Conservation (phyloP, 37 sponge, comb jelly and placozoan genomes). For the Hexactinellida sp. region DNA sequence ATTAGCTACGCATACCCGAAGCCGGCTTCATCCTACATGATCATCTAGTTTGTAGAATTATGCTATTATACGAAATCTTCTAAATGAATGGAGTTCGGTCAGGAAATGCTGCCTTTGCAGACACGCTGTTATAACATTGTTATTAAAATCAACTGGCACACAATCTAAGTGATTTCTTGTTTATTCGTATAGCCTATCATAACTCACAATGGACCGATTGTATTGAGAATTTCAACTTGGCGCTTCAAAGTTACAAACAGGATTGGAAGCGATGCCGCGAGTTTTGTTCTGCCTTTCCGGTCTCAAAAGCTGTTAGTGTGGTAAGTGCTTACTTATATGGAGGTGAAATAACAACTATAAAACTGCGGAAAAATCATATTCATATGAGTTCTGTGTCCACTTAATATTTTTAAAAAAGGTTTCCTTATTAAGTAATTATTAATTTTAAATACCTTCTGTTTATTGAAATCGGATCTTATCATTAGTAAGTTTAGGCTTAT, state of each 20-base stretch:
- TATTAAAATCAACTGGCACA: no score
- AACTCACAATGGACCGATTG: background rate
- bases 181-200: background rate
- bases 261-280: slow-evolving; percentile 4
- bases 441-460: no score
- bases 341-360: background rate
- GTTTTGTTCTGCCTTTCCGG: background rate
- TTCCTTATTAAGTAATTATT: no score
- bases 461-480: no score
- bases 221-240: background rate
- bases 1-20: no score
- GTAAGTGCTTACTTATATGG: background rate
- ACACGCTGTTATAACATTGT: no score
- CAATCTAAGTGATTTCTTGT: background rate
- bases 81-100: no score
- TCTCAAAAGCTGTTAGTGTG: background rate
- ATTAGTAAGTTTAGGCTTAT: no score
- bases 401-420: background rate
- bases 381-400: background rate
- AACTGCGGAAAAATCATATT: background rate
- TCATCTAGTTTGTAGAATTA: no score
- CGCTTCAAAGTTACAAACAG: background rate
- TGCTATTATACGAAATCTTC: no score
- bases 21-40: no score
- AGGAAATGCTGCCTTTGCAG: no score